Conservation (phyloP, 1,140 invertebrate genomes). For the Lepidurus arcticus region DNA sequence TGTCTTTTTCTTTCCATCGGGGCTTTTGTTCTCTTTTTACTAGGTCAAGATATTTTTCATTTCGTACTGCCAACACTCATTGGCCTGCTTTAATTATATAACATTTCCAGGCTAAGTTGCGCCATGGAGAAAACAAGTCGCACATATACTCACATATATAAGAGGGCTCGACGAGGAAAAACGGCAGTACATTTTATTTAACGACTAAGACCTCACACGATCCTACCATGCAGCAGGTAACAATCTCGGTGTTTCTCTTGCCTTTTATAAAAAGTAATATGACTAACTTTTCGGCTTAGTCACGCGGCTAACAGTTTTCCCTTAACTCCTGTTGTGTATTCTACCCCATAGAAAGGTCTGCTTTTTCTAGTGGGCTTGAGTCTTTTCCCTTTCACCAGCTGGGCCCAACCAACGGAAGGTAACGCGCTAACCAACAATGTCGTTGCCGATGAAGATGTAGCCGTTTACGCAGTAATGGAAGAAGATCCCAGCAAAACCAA, state of each 20-base stretch:
- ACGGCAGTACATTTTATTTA: background rate
- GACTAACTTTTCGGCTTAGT: background rate
- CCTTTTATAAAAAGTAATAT: background rate
- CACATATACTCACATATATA: background rate
- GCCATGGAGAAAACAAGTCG: background rate
- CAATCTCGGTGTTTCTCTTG: background rate
- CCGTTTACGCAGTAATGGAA: background rate
- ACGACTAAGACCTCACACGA: background rate
- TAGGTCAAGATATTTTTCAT: constrained; percentile 13
- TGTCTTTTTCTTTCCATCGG: background rate
- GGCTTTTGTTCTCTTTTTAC: background rate
- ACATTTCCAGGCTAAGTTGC: background rate
- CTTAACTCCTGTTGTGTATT: background rate
- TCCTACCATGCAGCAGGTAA: background rate
- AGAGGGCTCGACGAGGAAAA: background rate
- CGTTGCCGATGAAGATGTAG: background rate
- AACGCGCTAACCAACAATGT: background rate
- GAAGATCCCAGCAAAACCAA: background rate
- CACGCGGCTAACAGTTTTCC: background rate
- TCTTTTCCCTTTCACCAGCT: background rate
- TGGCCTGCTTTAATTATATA: constrained; percentile 1
- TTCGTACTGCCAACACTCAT: background rate
- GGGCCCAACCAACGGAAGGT: background rate
- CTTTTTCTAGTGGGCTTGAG: background rate
- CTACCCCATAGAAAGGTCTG: background rate